These are phyloP conservation scores for Acanthopleura granulata DNA, from an alignment of 2,888 invertebrate species.

Conservation along the genomic window DNA sequence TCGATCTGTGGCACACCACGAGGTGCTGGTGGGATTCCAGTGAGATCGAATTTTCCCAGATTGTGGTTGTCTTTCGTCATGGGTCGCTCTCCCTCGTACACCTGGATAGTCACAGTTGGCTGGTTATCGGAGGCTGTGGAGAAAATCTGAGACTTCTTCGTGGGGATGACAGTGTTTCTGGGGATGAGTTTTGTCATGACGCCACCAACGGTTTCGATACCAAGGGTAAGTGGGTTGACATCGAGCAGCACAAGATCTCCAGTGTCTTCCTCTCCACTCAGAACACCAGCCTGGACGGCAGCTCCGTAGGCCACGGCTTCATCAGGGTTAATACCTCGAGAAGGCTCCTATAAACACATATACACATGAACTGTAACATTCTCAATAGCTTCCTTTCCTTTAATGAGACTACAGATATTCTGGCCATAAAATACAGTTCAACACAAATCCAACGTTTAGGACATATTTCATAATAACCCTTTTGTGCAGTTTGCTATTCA, in stretches of 20 bases:
- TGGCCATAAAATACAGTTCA: too few species aligned
- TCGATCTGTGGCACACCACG: slow-evolving; percentile 71
- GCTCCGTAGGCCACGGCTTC: slow-evolving; percentile 99
- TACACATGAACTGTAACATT: too few species aligned
- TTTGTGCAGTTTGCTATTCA: too few species aligned
- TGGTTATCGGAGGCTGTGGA: slow-evolving; percentile 99
- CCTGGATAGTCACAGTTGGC: slow-evolving; percentile 97
- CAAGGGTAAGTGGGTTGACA: slow-evolving; percentile 98
- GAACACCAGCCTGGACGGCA: slow-evolving; percentile 97
- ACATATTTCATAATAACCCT: too few species aligned
- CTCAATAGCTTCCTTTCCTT: too few species aligned
- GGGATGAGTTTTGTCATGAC: slow-evolving; percentile 99
- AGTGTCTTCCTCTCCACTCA: slow-evolving; percentile 97
- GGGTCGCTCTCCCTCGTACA: slow-evolving; percentile 97
- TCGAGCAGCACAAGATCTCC: slow-evolving; percentile 95
- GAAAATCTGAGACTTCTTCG: slow-evolving; percentile 99
- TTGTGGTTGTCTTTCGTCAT: slow-evolving; percentile 99
- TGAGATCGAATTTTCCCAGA: slow-evolving; percentile 97
- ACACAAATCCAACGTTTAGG: too few species aligned
- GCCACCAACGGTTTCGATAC: slow-evolving; percentile 99
- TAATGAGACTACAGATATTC: too few species aligned
- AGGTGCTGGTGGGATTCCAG: slow-evolving; percentile 89
- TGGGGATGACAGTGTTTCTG: slow-evolving; percentile 96
- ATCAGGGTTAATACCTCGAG: slow-evolving; percentile 98
- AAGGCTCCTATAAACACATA: slow-evolving; percentile 82